phyloP scores from a whole-genome alignment of 2,888 invertebrate species.

The Heliconius cydno region DNA sequence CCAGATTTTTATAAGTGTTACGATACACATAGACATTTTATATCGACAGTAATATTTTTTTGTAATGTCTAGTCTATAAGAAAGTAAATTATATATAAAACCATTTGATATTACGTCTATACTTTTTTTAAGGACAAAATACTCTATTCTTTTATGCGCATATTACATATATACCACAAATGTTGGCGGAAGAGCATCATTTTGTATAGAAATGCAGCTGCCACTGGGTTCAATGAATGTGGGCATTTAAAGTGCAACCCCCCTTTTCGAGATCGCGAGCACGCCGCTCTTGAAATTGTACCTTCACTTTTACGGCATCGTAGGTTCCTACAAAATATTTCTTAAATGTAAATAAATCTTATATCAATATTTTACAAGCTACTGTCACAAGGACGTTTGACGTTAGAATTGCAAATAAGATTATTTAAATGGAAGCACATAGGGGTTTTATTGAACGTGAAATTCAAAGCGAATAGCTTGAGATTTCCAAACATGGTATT shows the following conservation, averaged over 20 bases:
- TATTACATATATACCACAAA: conserved; percentile 23
- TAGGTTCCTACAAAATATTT: conserved; percentile 15
- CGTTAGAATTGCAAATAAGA: conserved; percentile 20
- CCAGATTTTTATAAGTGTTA: background rate
- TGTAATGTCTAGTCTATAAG: background rate
- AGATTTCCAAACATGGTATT: conserved; percentile 25
- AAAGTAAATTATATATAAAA: background rate
- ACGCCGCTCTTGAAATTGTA: conserved; percentile 21
- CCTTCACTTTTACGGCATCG: conserved; percentile 8
- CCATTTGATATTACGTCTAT: background rate
- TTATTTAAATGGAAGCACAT: conserved; percentile 28
- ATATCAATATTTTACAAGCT: conserved; percentile 15
- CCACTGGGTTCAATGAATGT: conserved; percentile 39
- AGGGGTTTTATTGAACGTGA: conserved; percentile 12
- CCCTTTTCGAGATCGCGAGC: conserved; percentile 29
- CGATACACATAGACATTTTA: background rate
- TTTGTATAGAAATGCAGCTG: conserved; percentile 41
- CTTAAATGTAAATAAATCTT: background rate
- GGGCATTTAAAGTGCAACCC: conserved; percentile 39
- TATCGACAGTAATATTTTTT: too few species aligned
- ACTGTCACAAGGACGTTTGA: background rate
- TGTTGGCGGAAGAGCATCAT: conserved; percentile 40
- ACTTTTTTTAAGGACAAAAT: background rate
- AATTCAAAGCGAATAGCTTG: conserved; percentile 20
- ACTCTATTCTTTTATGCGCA: background rate